Evolutionary conservation across 2,797 vertebrate species (phyloP), one percentile per base, ranked within the genome.

Genomic region (Sebastes diaconus): DNA sequence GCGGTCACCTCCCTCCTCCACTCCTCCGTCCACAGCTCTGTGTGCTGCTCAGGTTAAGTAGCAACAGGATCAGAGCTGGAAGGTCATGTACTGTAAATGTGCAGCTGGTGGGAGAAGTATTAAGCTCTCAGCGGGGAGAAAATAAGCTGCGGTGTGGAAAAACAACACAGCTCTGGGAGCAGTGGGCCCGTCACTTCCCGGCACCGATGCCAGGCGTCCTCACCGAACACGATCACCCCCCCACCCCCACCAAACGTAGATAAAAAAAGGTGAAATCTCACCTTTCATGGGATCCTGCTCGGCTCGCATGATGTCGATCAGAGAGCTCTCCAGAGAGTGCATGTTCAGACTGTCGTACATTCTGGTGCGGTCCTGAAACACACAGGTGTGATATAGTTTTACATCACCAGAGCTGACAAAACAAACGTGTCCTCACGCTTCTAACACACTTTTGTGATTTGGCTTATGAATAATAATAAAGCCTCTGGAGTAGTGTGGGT

Each of bases 271-370:
- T 57, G 85, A 85, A 86, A 4, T 92, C 96, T 95, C 95, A 99
- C 98, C 97, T 96, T 99, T 99, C 93, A 99, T 96, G 29, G 98
- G 98, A 95, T 99, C 98, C 90, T 99, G 98, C 88, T 99, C 98
- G 42, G 98, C 98, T 93, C 98, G 96, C 98, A 99, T 99, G 95
- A 99, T 99, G 96, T 99, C 98, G 87, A 99, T 99, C 92, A 99
- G 97, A 58, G 98, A 99, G 93, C 97, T 99, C 95, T 99, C 98
- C 96, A 99, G 93, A 73, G 98, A 99, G 96, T 99, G 98, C 98
- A 99, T 99, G 96, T 99, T 99, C 94, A 99, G 96, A 89, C 97
- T 98, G 96, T 99, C 98, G 84, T 98, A 99, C 97, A 99, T 97
- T 94, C 98, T 95, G 95, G 96, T 95, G 90, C 98, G 98, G 93